Conservation (phyloP, 1,140 invertebrate species). For the Drosophila serrata region DNA sequence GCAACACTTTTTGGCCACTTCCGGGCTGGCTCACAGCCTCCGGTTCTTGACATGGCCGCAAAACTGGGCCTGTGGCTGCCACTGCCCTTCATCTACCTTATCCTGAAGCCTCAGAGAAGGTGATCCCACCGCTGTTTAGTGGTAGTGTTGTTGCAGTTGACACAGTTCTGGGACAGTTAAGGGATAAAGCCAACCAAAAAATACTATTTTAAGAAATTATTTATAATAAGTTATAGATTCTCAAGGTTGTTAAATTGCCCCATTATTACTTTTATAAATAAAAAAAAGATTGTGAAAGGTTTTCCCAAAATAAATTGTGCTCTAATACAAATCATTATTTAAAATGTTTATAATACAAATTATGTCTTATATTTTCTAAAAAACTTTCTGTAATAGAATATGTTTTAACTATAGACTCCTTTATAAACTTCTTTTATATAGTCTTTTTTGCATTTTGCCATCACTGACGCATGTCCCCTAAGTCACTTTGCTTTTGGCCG, state of each 20-base stretch:
- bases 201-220: not conserved
- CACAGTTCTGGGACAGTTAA: constrained; percentile 10
- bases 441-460: not conserved
- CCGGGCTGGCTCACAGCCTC: constrained; percentile 9
- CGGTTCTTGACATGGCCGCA: constrained; percentile 26
- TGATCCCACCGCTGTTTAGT: not conserved
- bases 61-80: constrained; percentile 26
- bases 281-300: no score
- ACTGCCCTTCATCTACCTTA: not conserved
- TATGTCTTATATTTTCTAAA: no score
- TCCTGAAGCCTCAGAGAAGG: not conserved
- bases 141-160: constrained; percentile 34
- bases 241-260: no score
- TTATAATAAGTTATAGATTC: no score
- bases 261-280: no score
- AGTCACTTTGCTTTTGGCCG: constrained; percentile 8
- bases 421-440: no score
- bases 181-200: not conserved
- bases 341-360: no score
- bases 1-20: constrained; percentile 37
- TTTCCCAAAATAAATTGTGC: no score
- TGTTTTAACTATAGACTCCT: not conserved
- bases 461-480: not conserved
- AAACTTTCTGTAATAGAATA: not conserved
- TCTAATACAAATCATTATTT: no score